Percentiles rank a stretch among this genome's conserved stretches.
phyloP scores from a whole-genome alignment of 2,797 vertebrate genomes.

The Salarias fasciatus region DNA sequence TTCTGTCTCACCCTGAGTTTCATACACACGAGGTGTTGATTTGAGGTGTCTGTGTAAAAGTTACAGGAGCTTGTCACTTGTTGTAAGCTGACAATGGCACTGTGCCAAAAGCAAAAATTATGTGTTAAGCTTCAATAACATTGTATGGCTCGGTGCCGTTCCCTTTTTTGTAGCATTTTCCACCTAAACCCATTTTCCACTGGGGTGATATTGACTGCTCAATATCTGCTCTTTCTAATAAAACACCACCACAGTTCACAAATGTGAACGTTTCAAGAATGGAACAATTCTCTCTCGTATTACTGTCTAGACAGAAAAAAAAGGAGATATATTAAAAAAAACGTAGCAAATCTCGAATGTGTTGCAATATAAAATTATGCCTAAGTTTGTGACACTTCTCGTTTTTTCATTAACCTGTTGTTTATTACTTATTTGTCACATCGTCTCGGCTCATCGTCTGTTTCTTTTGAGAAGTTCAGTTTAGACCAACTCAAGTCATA shows the following conservation, averaged over 20 bases:
- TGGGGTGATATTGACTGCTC: slow-evolving; percentile 24
- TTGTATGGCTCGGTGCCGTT: slow-evolving; percentile 16
- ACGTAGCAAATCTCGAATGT: too few relatives aligned
- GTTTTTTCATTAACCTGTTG: too few relatives aligned
- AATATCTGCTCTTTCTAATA: slow-evolving; percentile 7
- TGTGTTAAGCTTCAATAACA: slow-evolving; percentile 36
- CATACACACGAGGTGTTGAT: slow-evolving; percentile 16
- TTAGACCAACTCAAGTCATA: too few relatives aligned
- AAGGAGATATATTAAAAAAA: too few relatives aligned
- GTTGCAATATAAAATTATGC: too few relatives aligned
- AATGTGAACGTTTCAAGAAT: not conserved
- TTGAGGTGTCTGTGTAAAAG: slow-evolving; percentile 14
- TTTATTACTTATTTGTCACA: too few relatives aligned
- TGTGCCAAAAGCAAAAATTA: slow-evolving; percentile 39
- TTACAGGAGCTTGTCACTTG: slow-evolving; percentile 2
- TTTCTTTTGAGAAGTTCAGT: too few relatives aligned
- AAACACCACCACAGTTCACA: not conserved
- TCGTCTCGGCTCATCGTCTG: too few relatives aligned
- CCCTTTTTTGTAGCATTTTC: slow-evolving; percentile 6
- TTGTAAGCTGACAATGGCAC: slow-evolving; percentile 8
- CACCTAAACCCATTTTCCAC: slow-evolving; percentile 31
- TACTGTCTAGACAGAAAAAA: not conserved
- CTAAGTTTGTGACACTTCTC: too few relatives aligned
- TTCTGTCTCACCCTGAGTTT: not conserved
- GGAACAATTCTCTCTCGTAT: not conserved